A percentile compares a stretch with the other conserved stretches of the same genome.
phyloP scores from a whole-genome alignment of 53 echinoderm and acorn worm genomes.

The Henricia sp. region DNA sequence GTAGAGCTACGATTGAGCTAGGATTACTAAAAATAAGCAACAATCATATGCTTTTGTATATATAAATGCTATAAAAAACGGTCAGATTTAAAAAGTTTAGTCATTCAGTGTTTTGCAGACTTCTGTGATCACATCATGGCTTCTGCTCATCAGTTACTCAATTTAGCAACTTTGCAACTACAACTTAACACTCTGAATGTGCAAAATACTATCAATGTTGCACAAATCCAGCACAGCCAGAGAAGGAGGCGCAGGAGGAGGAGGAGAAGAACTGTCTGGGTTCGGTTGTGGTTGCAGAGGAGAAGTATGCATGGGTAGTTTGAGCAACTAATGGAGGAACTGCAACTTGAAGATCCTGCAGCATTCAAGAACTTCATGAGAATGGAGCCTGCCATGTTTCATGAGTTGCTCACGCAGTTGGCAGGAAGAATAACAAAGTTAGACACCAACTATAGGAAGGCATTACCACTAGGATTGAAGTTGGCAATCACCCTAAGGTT shows the following conservation, averaged over 20 bases:
- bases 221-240: neutral
- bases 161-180: too few species aligned
- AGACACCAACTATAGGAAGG: constrained; percentile 19
- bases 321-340: constrained; percentile 59
- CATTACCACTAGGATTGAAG: constrained; percentile 48
- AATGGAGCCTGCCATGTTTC: constrained; percentile 57
- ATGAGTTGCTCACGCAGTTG: constrained; percentile 47
- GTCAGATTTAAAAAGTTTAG: too few species aligned
- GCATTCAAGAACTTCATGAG: constrained; percentile 58
- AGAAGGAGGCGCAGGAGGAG: neutral
- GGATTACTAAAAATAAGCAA: too few species aligned
- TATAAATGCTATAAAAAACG: too few species aligned
- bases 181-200: too few species aligned
- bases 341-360: constrained; percentile 32
- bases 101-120: too few species aligned
- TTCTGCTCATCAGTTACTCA: too few species aligned
- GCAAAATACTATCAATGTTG: neutral
- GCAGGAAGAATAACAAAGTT: constrained; percentile 34
- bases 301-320: constrained; percentile 39
- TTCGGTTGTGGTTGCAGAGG: constrained; percentile 1
- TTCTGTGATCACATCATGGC: too few species aligned
- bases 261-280: neutral
- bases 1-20: too few species aligned
- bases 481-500: constrained; percentile 60
- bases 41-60: too few species aligned